phyloP scores from a whole-genome alignment of 2,888 invertebrate genomes.

The Mimumesa dahlbomi region DNA sequence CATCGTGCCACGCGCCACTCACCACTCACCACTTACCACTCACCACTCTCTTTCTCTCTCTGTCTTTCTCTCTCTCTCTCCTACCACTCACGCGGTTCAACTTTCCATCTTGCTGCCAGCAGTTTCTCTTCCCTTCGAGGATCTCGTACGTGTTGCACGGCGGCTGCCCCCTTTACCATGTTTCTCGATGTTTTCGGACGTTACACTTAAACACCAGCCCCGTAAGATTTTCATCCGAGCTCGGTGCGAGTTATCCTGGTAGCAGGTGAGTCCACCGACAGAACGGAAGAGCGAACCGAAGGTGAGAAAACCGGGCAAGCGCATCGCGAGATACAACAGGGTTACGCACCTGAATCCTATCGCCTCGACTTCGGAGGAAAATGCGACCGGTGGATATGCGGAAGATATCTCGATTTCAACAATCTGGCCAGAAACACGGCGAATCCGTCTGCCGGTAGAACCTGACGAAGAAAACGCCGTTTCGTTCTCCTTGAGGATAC shows the following conservation, averaged over 20 bases:
- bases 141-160: neutral
- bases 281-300: constrained; percentile 43
- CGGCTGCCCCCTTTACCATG: neutral
- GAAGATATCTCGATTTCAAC: constrained; percentile 42
- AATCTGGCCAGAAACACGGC: constrained; percentile 9
- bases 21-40: no score
- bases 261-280: constrained; percentile 22
- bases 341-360: constrained; percentile 42
- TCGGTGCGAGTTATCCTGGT: constrained; percentile 9
- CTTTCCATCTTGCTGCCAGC: constrained; percentile 20
- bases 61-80: neutral
- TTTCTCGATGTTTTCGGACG: neutral
- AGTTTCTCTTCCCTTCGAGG: constrained; percentile 13
- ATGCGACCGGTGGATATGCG: constrained; percentile 51
- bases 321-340: constrained; percentile 40
- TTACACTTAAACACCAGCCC: neutral
- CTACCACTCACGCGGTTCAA: constrained; percentile 27
- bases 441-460: constrained; percentile 38
- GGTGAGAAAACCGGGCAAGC: constrained; percentile 57
- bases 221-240: neutral
- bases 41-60: no score
- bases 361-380: constrained; percentile 22
- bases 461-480: neutral
- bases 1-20: constrained; percentile 51
- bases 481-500: neutral